Evolutionary conservation across 2,797 vertebrate species (phyloP), one percentile per base, ranked within the genome.

Genomic region (Tympanoctomys barrerae): DNA sequence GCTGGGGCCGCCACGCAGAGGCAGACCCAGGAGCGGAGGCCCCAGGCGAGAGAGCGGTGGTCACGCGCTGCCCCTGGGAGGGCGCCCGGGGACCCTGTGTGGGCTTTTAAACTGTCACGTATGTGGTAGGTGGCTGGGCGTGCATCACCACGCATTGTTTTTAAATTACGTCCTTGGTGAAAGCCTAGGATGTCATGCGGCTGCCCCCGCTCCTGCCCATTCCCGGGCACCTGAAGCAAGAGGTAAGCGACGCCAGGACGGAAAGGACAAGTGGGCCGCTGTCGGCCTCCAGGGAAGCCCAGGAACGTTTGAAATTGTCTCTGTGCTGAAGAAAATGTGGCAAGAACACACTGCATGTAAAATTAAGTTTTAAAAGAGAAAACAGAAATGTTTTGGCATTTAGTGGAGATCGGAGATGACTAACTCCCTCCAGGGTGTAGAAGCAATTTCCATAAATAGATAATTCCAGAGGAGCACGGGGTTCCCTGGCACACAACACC

Each of bases 151-250:
- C 64, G 16, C 42, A 5, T 33, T 61, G 90, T 64, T 80, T 86
- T 66, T 91, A 87, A 89, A 91, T 89, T 83, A 75, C 13, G 79
- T 46, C 22, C 71, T 77, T 68, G 21, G n/a, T 59, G 85, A 94
- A 81, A 95, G 62, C 49, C 42, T 22, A 64, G 36, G 87, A 64
- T 95, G 28, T 49, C 26, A 3, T 1, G 18, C 79, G 3, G 0
- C n/a, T 85, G 77, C 68, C 57, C 22, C 13, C 42, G 14, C 26
- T 13, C 52, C 14, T 42, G 33, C 66, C 26, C n/a, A 24, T 31
- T 62, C 33, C 42, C 11, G 12, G 0, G 39, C 21, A 5, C 42
- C 77, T 39, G 21, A 93, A 68, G 87, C 89, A 87, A 1, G 36
- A n/a, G 0, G 0, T 36, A 52, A 11, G 78, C 83, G 90, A 75